Conservation (phyloP, 2,888 invertebrate species). For the Hoplodrina blanda region DNA sequence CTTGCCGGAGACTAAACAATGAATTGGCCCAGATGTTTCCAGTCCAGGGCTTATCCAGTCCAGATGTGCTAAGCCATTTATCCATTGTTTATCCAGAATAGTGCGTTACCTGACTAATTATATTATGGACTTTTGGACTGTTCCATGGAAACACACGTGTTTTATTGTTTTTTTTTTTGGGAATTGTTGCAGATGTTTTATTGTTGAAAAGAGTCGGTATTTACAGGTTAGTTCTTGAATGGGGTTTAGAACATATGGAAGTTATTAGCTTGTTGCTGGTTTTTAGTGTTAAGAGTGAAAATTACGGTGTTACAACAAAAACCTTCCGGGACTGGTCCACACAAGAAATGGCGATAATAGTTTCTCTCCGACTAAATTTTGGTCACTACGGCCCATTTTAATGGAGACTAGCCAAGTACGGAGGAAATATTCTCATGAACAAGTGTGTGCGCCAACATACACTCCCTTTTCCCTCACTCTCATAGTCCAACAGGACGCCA, state of each 20-base stretch:
- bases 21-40: slow-evolving; percentile 50
- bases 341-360: no score
- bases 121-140: slow-evolving; percentile 21
- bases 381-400: no score
- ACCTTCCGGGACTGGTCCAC: no score
- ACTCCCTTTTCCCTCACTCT: no score
- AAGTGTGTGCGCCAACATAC: no score
- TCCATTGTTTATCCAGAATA: slow-evolving; percentile 49
- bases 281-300: not conserved
- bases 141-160: slow-evolving; percentile 43
- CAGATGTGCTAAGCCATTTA: slow-evolving; percentile 58
- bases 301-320: not conserved
- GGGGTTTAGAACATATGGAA: slow-evolving; percentile 25
- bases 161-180: slow-evolving; percentile 36
- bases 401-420: no score
- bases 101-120: slow-evolving; percentile 56
- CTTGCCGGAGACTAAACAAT: slow-evolving; percentile 56
- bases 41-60: slow-evolving; percentile 40
- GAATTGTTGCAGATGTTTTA: slow-evolving; percentile 45
- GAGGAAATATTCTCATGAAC: no score
- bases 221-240: slow-evolving; percentile 13
- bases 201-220: slow-evolving; percentile 18
- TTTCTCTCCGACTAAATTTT: no score
- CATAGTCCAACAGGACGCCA: no score
- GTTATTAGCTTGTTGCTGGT: slow-evolving; percentile 13